Evolutionary conservation across 2,113 vertebrate genomes (phyloP).

Genomic region (Calyptomena viridis): DNA sequence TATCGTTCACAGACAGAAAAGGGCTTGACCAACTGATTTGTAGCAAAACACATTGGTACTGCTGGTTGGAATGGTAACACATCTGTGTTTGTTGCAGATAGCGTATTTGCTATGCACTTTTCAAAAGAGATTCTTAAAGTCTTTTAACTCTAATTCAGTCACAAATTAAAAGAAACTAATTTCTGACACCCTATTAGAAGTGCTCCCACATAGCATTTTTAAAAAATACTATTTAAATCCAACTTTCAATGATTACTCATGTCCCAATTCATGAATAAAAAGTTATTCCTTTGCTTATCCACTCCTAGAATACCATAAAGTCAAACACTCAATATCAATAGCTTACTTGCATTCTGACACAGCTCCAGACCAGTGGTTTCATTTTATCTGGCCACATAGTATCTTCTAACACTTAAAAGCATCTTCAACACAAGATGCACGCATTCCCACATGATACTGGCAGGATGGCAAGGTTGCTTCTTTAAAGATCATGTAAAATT

Average conservation of each 20-base stretch:
- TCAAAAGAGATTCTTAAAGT: background rate
- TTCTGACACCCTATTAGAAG: background rate
- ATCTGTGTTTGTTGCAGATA: background rate
- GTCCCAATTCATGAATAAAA: background rate
- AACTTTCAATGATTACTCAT: background rate
- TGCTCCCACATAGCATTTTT: background rate
- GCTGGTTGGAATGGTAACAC: background rate
- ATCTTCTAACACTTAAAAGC: background rate
- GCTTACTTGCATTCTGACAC: background rate
- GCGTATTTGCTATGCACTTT: background rate
- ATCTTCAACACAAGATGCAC: background rate
- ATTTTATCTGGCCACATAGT: background rate
- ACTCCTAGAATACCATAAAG: background rate
- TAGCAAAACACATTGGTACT: background rate
- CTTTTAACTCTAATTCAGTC: background rate
- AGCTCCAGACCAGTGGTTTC: background rate
- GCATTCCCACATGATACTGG: background rate
- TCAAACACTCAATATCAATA: background rate
- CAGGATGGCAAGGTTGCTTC: background rate
- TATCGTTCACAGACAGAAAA: background rate
- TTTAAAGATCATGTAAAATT: background rate
- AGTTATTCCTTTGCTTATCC: background rate
- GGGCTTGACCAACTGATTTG: background rate
- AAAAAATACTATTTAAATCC: background rate
- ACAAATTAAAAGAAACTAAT: background rate